These are phyloP conservation scores for Rhinoderma darwinii DNA, from an alignment of 2,113 vertebrate genomes.

Conservation along the genomic window DNA sequence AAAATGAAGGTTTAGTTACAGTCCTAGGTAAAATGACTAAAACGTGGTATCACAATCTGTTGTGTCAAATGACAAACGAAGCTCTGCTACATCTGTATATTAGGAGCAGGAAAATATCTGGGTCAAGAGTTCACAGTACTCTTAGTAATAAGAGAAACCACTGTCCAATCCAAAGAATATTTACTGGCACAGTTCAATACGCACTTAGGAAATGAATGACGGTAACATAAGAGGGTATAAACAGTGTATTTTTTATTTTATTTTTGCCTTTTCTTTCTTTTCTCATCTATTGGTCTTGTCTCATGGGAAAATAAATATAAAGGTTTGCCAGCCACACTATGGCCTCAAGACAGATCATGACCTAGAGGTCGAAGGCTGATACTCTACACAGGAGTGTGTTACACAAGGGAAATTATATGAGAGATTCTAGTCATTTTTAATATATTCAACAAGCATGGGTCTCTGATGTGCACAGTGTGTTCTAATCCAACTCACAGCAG, in stretches of 20 bases:
- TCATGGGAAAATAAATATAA: conserved; percentile 32
- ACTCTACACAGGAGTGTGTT: conserved; percentile 43
- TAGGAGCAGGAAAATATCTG: neutral
- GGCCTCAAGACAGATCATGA: conserved; percentile 51
- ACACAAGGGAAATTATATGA: conserved; percentile 56
- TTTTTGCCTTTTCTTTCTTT: conserved; percentile 37
- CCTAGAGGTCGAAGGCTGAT: conserved; percentile 37
- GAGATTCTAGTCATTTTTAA: conserved; percentile 46
- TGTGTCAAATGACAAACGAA: neutral
- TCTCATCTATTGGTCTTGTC: conserved; percentile 43
- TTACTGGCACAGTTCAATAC: conserved; percentile 3
- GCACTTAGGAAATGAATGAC: neutral
- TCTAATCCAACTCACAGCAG: conserved; percentile 27
- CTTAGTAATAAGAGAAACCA: neutral
- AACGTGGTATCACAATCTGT: neutral
- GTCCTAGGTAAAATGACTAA: neutral
- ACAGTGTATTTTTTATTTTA: neutral
- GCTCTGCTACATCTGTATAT: neutral
- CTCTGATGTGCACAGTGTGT: conserved; percentile 29
- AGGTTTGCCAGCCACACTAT: conserved; percentile 23
- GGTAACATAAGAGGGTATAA: neutral
- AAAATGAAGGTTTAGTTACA: neutral
- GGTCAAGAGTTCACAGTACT: conserved; percentile 35
- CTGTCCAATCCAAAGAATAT: neutral
- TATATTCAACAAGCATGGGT: conserved; percentile 17